Percentiles rank a stretch among this genome's conserved stretches.
phyloP scores from a whole-genome alignment of 2,888 invertebrate genomes.

The Desoria tigrina region DNA sequence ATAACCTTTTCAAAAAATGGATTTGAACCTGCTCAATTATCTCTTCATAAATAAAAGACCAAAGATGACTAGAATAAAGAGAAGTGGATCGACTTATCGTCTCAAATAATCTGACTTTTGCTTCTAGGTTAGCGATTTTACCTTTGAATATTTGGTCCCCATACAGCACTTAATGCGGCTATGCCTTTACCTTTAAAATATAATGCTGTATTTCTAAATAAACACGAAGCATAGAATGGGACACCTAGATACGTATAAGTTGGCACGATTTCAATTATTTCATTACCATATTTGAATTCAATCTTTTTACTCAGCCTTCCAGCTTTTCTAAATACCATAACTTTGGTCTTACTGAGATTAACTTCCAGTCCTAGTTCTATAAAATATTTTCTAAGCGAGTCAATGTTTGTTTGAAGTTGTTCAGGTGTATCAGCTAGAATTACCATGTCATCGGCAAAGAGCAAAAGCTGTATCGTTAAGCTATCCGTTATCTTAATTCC shows the following conservation, averaged over 20 bases:
- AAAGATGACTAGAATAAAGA: background rate
- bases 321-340: too few relatives aligned
- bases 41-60: background rate
- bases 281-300: background rate
- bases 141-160: background rate
- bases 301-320: background rate
- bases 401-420: background rate
- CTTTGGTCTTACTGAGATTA: background rate
- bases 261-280: background rate
- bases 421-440: background rate
- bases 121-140: background rate
- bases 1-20: background rate
- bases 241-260: conserved; percentile 10
- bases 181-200: background rate
- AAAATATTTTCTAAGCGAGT: background rate
- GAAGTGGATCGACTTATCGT: background rate
- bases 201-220: background rate
- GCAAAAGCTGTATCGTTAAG: background rate
- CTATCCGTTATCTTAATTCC: background rate
- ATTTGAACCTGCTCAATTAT: background rate
- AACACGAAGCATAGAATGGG: background rate
- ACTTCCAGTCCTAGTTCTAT: background rate
- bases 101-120: background rate
- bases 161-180: background rate
- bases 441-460: conserved; percentile 17